Conservation (phyloP, 1,140 invertebrate genomes). For the Drosophila subobscura region DNA sequence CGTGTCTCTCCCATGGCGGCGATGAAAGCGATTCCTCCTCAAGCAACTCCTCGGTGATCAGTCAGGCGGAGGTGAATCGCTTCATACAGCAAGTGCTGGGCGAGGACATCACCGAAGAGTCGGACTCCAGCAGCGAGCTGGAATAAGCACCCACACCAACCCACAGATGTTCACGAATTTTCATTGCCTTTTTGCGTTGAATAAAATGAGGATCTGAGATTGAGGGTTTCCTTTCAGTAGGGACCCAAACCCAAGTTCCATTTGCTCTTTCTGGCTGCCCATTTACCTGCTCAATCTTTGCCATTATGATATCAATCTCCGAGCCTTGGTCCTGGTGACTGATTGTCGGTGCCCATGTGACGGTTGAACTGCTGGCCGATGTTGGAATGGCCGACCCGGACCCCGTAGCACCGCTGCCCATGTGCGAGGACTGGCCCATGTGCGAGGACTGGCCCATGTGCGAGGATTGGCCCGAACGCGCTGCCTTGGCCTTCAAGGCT, state of each 20-base stretch:
- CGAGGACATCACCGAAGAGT: background rate
- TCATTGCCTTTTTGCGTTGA: slow-evolving; percentile 1
- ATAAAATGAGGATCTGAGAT: background rate
- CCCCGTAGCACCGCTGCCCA: slow-evolving; percentile 32
- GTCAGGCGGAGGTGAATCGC: slow-evolving; percentile 16
- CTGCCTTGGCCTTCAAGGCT: slow-evolving; percentile 83
- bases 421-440: slow-evolving; percentile 2
- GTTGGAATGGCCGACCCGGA: slow-evolving; percentile 64
- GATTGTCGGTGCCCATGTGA: slow-evolving; percentile 84
- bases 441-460: background rate
- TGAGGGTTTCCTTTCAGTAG: background rate
- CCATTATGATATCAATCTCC: slow-evolving; percentile 96
- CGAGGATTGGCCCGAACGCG: slow-evolving; percentile 44
- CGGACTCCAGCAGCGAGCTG: background rate
- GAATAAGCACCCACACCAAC: background rate
- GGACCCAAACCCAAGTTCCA: background rate
- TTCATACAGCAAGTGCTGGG: slow-evolving; percentile 38
- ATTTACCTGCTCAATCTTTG: slow-evolving; percentile 93
- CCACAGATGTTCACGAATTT: background rate
- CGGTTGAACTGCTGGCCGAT: slow-evolving; percentile 80
- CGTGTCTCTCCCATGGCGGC: slow-evolving; percentile 28
- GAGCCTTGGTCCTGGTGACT: slow-evolving; percentile 88
- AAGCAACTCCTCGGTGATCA: background rate
- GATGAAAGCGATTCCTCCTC: slow-evolving; percentile 10
- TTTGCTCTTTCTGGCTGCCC: background rate